Evolutionary conservation across 2,113 vertebrate species (phyloP).

Genomic region (Heteronetta atricapilla): DNA sequence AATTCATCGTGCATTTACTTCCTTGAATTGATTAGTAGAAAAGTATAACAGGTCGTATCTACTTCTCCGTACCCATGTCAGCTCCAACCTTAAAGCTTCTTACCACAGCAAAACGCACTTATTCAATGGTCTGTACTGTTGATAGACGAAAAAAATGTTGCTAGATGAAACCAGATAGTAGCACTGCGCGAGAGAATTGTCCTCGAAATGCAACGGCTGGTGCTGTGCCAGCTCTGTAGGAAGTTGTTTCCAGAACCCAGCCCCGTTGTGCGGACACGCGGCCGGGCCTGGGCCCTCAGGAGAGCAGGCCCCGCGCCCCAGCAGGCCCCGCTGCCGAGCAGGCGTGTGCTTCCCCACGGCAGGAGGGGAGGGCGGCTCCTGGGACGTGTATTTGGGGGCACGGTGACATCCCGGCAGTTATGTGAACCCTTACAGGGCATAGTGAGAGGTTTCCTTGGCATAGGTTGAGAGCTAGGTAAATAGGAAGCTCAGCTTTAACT

Average conservation of each 20-base stretch:
- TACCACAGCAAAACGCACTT: background rate
- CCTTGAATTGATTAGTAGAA: background rate
- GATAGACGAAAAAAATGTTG: background rate
- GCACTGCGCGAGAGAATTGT: background rate
- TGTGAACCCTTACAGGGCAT: rapidly evolving
- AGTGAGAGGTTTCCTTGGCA: background rate
- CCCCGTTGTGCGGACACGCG: background rate
- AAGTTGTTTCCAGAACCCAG: background rate
- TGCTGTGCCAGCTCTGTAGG: background rate
- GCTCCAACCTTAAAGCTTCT: background rate
- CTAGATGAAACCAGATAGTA: background rate
- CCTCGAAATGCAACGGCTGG: background rate
- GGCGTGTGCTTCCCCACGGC: background rate
- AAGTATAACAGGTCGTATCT: background rate
- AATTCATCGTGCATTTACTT: background rate
- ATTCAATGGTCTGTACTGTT: background rate
- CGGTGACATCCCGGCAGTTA: background rate
- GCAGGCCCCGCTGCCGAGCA: rapidly evolving
- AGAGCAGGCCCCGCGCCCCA: background rate
- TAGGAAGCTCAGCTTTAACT: background rate
- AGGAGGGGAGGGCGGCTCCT: background rate
- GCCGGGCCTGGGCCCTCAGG: background rate
- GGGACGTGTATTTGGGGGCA: background rate
- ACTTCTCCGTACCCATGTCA: background rate
- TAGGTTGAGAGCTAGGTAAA: background rate